Evolutionary conservation across 2,888 invertebrate species (phyloP).

Genomic region (Euzetes globulus): DNA sequence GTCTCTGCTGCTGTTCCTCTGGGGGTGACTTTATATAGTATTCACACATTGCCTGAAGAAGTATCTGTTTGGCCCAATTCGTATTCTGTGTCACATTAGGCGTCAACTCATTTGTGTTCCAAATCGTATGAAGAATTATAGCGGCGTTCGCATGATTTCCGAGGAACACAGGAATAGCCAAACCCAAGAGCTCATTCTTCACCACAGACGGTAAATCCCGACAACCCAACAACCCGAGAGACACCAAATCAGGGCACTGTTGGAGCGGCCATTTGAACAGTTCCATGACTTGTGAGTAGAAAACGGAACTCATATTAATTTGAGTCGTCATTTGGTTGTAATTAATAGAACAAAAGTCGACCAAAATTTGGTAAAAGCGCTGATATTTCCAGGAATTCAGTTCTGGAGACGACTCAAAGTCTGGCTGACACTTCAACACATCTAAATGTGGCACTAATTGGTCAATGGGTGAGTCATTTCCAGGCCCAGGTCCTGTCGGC

Average conservation of each 20-base stretch:
- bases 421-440: conserved; percentile 38
- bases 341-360: conserved; percentile 33
- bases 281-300: conserved; percentile 71
- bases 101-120: conserved; percentile 51
- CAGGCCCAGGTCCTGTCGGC: conserved; percentile 31
- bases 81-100: neutral
- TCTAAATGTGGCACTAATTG: conserved; percentile 37
- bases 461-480: neutral
- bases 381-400: conserved; percentile 38
- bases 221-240: conserved; percentile 60
- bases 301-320: conserved; percentile 17
- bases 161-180: conserved; percentile 82
- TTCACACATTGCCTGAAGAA: conserved; percentile 95
- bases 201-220: conserved; percentile 13
- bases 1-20: conserved; percentile 79
- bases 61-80: conserved; percentile 35
- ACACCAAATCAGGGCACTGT: conserved; percentile 87
- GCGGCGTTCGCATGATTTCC: conserved; percentile 93
- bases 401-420: conserved; percentile 35
- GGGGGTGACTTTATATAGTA: conserved; percentile 67
- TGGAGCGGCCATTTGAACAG: conserved; percentile 83
- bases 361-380: conserved; percentile 35
- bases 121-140: conserved; percentile 90
- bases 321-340: conserved; percentile 2
- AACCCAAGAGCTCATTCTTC: conserved; percentile 71